These are phyloP conservation scores for Pithys albifrons DNA, from an alignment of 2,113 vertebrate species.

Conservation along the genomic window DNA sequence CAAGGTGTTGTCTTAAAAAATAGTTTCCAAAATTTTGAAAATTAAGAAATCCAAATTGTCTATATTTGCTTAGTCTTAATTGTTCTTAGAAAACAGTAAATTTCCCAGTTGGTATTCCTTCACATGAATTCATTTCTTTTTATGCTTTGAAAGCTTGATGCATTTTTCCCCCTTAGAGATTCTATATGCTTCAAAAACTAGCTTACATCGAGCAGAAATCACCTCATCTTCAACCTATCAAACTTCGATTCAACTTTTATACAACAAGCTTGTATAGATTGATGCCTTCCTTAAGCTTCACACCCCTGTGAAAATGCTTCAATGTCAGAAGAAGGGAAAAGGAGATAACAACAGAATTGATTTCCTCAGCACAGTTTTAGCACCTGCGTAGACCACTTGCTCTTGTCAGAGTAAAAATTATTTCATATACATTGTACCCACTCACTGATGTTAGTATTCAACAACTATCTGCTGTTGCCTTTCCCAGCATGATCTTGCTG, in stretches of 20 bases:
- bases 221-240: not conserved
- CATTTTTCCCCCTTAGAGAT: not conserved
- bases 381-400: not conserved
- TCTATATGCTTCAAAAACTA: not conserved
- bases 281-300: not conserved
- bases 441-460: not conserved
- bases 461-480: not conserved
- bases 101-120: not conserved
- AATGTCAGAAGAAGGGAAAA: not conserved
- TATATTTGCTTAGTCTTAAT: not conserved
- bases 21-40: not conserved
- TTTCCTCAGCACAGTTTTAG: not conserved
- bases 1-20: not conserved
- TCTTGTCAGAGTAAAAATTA: not conserved
- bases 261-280: not conserved
- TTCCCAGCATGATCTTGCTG: not conserved
- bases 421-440: fast-evolving
- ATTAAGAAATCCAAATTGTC: not conserved
- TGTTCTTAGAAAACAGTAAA: not conserved
- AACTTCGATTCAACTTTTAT: not conserved
- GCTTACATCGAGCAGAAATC: not conserved
- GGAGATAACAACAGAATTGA: not conserved
- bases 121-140: not conserved
- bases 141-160: not conserved
- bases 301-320: not conserved